A percentile compares a stretch with the other conserved stretches of the same genome.
Conservation (phyloP, 2,888 invertebrate species). For the Ennomos quercinarius region DNA sequence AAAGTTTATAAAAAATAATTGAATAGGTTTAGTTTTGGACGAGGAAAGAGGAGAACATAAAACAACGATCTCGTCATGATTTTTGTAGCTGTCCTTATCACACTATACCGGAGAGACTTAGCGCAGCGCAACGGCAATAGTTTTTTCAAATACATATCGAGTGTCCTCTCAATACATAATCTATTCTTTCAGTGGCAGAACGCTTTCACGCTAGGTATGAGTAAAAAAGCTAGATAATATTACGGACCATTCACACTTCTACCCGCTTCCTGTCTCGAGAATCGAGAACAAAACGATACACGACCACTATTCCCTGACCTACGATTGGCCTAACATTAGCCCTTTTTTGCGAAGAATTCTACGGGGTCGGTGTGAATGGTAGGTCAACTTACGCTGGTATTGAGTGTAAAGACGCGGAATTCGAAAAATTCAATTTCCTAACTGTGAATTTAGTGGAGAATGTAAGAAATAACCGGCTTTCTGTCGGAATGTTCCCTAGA, state of each 20-base stretch:
- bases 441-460: constrained; percentile 77
- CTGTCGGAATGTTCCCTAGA: constrained; percentile 61
- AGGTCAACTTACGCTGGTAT: constrained; percentile 55
- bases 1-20: too few species aligned
- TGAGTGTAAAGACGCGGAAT: constrained; percentile 63
- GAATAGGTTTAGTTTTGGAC: too few species aligned
- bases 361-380: constrained; percentile 38
- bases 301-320: constrained; percentile 49
- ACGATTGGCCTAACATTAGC: constrained; percentile 47
- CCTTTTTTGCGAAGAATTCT: constrained; percentile 40
- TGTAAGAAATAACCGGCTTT: constrained; percentile 74
- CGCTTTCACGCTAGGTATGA: constrained; percentile 26
- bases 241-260: constrained; percentile 46
- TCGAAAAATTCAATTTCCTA: constrained; percentile 82
- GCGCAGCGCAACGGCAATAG: too few species aligned
- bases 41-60: too few species aligned
- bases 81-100: too few species aligned
- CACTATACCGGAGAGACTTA: too few species aligned
- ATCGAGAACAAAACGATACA: constrained; percentile 60
- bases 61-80: too few species aligned
- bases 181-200: constrained; percentile 22
- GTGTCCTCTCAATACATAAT: too few species aligned
- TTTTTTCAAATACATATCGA: too few species aligned
- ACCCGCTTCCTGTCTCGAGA: constrained; percentile 48
- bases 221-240: constrained; percentile 48